Percentiles rank a stretch among this genome's conserved stretches.
phyloP scores from a whole-genome alignment of 2,797 vertebrate genomes.

The Argyrosomus regius region DNA sequence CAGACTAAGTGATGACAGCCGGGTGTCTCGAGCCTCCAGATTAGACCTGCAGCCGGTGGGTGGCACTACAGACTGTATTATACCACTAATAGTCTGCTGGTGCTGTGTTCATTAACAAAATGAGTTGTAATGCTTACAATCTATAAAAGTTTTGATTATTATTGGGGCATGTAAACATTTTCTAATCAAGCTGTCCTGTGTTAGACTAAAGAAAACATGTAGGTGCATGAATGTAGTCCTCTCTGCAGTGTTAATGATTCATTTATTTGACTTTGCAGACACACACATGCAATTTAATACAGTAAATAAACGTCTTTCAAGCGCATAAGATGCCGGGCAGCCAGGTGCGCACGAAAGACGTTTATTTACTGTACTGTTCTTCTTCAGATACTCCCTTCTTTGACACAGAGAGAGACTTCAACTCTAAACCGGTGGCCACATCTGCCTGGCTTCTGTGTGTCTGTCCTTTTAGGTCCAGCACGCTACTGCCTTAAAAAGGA shows the following conservation, averaged over 20 bases:
- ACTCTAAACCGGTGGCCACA: too few relatives aligned
- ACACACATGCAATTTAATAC: too few relatives aligned
- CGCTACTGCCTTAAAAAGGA: too few relatives aligned
- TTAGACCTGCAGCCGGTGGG: conserved; percentile 84
- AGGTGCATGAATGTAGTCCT: not conserved
- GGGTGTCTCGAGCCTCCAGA: conserved; percentile 75
- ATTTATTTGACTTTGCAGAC: too few relatives aligned
- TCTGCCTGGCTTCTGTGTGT: too few relatives aligned
- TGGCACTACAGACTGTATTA: conserved; percentile 23
- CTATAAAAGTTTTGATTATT: not conserved
- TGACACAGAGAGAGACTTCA: too few relatives aligned
- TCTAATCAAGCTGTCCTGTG: not conserved
- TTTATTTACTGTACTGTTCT: too few relatives aligned
- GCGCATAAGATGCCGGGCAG: too few relatives aligned
- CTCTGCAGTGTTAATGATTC: not conserved
- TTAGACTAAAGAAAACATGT: not conserved
- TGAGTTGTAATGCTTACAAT: not conserved
- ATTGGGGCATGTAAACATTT: not conserved
- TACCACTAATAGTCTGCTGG: not conserved
- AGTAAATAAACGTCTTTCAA: too few relatives aligned
- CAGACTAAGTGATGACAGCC: conserved; percentile 76
- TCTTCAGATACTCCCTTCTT: too few relatives aligned
- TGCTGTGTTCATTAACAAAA: not conserved
- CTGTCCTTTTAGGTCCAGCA: too few relatives aligned
- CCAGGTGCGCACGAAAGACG: too few relatives aligned